Conservation (phyloP, 2,113 vertebrate species). For the Petaurus breviceps region DNA sequence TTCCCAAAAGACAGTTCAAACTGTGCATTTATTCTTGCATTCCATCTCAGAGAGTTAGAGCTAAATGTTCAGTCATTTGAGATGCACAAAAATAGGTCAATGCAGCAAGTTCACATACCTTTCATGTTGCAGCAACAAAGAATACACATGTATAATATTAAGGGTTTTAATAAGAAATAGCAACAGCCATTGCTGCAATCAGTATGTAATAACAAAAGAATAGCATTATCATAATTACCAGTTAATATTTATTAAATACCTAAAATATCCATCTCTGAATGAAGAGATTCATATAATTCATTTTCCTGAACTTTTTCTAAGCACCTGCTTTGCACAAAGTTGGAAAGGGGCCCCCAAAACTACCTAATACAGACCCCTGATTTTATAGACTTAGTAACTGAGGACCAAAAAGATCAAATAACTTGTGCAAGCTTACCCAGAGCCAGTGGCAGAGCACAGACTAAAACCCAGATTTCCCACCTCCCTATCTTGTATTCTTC, state of each 20-base stretch:
- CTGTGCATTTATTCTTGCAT: constrained; percentile 3
- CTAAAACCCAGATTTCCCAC: background rate
- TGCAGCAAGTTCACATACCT: constrained; percentile 15
- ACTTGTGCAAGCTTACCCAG: background rate
- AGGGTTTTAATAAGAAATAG: constrained; percentile 63
- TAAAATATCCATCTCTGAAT: constrained; percentile 36
- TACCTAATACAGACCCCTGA: background rate
- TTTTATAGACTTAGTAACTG: background rate
- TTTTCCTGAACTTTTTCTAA: background rate
- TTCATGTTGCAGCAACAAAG: constrained; percentile 27
- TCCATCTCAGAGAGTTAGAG: constrained; percentile 45
- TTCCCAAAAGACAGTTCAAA: constrained; percentile 18
- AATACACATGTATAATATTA: constrained; percentile 8
- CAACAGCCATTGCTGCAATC: constrained; percentile 1
- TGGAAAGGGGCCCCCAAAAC: background rate
- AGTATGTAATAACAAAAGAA: background rate
- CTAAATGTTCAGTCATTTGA: constrained; percentile 47
- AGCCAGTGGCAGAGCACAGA: background rate
- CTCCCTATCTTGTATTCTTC: background rate
- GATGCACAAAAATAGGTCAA: constrained; percentile 41
- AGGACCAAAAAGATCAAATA: background rate
- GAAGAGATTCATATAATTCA: background rate
- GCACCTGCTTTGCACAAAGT: background rate
- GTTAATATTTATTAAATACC: constrained; percentile 32
- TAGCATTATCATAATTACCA: background rate